phyloP scores from a whole-genome alignment of 2,797 vertebrate genomes.

The Sebastes cheni region DNA sequence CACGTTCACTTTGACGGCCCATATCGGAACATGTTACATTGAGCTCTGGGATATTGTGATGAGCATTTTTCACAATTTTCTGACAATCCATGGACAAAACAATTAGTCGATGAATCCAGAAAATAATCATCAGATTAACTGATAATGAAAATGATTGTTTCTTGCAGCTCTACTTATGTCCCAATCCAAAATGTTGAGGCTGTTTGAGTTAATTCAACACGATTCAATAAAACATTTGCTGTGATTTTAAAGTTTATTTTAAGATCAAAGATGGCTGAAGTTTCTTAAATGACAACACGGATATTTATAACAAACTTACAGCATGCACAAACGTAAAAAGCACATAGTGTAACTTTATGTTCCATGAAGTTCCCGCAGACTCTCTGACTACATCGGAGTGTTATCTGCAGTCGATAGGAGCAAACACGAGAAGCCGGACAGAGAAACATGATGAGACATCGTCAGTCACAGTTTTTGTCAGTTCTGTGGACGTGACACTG shows the following conservation, averaged over 20 bases:
- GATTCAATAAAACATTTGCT: not conserved
- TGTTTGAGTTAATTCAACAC: not conserved
- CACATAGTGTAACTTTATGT: not conserved
- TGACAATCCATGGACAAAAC: too few relatives aligned
- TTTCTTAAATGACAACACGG: not conserved
- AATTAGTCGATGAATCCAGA: not conserved
- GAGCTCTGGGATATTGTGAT: not conserved
- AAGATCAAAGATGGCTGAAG: not conserved
- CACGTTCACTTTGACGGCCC: too few relatives aligned
- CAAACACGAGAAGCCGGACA: not conserved
- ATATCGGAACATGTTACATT: not conserved
- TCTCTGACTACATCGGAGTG: not conserved
- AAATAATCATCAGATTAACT: not conserved
- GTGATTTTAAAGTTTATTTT: not conserved
- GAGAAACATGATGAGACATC: constrained; percentile 12
- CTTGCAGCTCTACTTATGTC: not conserved
- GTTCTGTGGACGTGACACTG: constrained; percentile 12
- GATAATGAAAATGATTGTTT: not conserved
- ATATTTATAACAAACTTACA: not conserved
- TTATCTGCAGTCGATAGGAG: not conserved
- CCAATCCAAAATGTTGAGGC: not conserved
- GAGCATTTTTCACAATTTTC: not conserved
- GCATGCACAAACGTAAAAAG: too few relatives aligned
- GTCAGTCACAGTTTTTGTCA: constrained; percentile 12
- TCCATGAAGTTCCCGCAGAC: not conserved